A percentile compares a stretch with the other conserved stretches of the same genome.
Evolutionary conservation across 2,888 invertebrate genomes (phyloP).

Genomic region (Spilosoma lubricipeda): DNA sequence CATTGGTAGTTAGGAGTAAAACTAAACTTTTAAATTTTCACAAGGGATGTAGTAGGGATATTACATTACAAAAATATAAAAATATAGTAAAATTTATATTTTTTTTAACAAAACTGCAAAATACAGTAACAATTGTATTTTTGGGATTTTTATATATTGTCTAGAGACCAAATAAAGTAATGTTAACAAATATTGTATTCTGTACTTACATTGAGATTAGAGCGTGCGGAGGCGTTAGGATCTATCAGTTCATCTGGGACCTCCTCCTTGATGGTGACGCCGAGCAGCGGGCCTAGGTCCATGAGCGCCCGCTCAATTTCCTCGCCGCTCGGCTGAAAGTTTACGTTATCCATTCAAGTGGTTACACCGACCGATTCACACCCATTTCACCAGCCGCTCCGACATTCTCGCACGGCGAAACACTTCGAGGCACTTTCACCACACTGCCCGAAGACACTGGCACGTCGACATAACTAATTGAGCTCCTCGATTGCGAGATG

Average conservation of each 20-base stretch:
- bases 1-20: too few species aligned
- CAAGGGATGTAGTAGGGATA: too few species aligned
- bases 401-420: conserved; percentile 63
- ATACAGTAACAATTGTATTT: background rate
- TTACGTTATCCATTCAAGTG: conserved; percentile 75
- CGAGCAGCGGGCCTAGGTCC: conserved; percentile 81
- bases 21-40: too few species aligned
- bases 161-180: background rate
- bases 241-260: conserved; percentile 73
- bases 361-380: conserved; percentile 49
- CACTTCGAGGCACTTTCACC: conserved; percentile 73
- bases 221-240: conserved; percentile 49
- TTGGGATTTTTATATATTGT: background rate
- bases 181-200: background rate
- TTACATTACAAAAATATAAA: too few species aligned
- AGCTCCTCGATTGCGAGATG: conserved; percentile 65
- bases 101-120: background rate
- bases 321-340: conserved; percentile 76
- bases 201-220: conserved; percentile 65
- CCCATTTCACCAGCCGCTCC: conserved; percentile 56
- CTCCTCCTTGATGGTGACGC: conserved; percentile 82
- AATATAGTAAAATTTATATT: too few species aligned
- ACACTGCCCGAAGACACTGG: conserved; percentile 63
- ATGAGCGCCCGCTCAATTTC: conserved; percentile 82
- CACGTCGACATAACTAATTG: conserved; percentile 78